Evolutionary conservation across 2,797 vertebrate species (phyloP).

Genomic region (Coreius guichenoti): DNA sequence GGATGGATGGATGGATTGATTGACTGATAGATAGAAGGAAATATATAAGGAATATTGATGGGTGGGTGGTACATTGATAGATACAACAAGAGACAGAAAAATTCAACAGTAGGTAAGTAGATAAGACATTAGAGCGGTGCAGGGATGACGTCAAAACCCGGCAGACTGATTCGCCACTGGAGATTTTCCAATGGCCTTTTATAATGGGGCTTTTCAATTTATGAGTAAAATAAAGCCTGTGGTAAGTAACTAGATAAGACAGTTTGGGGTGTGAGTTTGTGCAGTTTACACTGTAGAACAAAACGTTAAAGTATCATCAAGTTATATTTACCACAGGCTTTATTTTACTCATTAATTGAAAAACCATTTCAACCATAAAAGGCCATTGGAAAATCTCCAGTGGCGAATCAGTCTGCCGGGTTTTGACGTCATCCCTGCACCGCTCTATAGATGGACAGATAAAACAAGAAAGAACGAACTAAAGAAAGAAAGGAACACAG

Average conservation of each 20-base stretch:
- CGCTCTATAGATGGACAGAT: not conserved
- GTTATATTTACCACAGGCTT: not conserved
- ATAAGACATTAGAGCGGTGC: not conserved
- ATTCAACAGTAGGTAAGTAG: not conserved
- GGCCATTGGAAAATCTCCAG: not conserved
- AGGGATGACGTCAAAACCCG: not conserved
- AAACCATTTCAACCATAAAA: not conserved
- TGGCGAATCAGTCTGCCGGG: not conserved
- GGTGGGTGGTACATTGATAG: not conserved
- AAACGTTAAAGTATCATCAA: not conserved
- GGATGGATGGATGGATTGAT: too few relatives aligned
- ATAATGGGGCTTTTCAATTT: not conserved
- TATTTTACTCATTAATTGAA: not conserved
- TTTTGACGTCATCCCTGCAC: not conserved
- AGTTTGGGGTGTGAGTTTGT: not conserved
- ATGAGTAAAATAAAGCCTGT: not conserved
- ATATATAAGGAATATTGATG: not conserved
- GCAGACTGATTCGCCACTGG: not conserved
- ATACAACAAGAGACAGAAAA: not conserved
- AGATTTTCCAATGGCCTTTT: not conserved
- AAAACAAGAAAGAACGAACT: not conserved
- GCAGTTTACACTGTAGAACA: too few relatives aligned
- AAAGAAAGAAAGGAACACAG: constrained; percentile 1
- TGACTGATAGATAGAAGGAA: too few relatives aligned
- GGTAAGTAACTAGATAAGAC: not conserved